A percentile compares a stretch with the other conserved stretches of the same genome.
These are phyloP conservation scores for Celastrina argiolus DNA, from an alignment of 2,888 invertebrate genomes.

Conservation along the genomic window DNA sequence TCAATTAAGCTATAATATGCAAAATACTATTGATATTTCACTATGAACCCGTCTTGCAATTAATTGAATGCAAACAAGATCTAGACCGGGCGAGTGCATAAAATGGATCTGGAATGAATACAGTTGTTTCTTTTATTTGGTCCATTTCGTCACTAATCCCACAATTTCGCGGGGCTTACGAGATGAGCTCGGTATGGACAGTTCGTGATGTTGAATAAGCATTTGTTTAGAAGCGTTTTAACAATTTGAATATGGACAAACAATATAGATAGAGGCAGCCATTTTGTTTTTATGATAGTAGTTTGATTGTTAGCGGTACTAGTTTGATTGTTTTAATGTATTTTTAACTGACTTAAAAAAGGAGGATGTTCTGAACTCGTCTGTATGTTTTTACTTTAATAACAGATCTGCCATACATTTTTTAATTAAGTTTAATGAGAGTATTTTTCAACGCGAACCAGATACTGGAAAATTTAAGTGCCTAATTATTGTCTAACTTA, in stretches of 20 bases:
- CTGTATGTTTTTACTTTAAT: no score
- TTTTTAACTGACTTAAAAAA: no score
- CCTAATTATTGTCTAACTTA: no score
- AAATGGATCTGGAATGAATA: constrained; percentile 27
- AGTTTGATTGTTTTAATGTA: no score
- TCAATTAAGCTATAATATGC: neutral
- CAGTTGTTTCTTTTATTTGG: constrained; percentile 42
- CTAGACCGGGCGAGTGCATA: constrained; percentile 14
- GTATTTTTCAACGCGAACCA: no score
- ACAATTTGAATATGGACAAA: constrained; percentile 17
- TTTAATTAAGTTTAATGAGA: no score
- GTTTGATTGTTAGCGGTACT: constrained; percentile 4
- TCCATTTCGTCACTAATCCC: constrained; percentile 51
- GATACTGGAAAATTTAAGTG: no score
- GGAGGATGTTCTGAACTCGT: no score
- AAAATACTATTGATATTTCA: neutral
- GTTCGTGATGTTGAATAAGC: constrained; percentile 64
- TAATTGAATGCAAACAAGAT: constrained; percentile 17
- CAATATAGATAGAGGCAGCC: neutral
- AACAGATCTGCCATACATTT: no score
- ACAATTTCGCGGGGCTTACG: constrained; percentile 54
- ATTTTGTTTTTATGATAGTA: constrained; percentile 4
- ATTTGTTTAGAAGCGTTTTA: constrained; percentile 34
- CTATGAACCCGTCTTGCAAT: neutral
- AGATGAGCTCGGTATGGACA: constrained; percentile 59